Base-by-base conservation (phyloP, 2,113 vertebrate species). In the Arizona elegans region DNA sequence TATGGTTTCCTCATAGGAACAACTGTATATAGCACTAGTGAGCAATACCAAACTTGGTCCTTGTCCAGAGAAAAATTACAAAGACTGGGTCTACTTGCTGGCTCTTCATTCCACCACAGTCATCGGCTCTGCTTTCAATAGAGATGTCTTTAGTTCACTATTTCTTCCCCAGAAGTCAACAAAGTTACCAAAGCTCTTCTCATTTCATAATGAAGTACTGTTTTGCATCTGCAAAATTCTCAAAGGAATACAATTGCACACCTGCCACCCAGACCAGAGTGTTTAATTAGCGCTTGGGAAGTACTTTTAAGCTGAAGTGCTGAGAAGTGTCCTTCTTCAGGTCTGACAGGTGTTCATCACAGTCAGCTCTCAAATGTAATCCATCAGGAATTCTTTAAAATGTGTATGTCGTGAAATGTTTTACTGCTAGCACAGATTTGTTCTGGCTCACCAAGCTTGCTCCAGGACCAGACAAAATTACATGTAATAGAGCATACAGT, bases 281-380 rank as follows among this genome's bases (percentile, higher is more conserved):
- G 92, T 92, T 88, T 93, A 94, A 95, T 95, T 94, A 93, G 88
- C 92, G 24, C 59, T 94, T 89, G 93, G 94, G 23, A 86, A 75
- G 0, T 65, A 38, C 93, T 95, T 95, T 92, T 86, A 88, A 93
- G 81, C 58, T 95, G 87, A 92, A 93, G 53, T 88, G 26, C 92
- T 96, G 53, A 56, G 50, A 91, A 96, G 59, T n/a, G 12, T 50
- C 17, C 21, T 94, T 87, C 50, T 59, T 88, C 92, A 70, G 75
- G 19, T 55, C 55, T 92, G 90, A 53, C 90, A 96, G 94, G 54
- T 94, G 93, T 87, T 96, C 93, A 15, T 94, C 92, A 85, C 90
- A 92, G 86, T 93, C 93, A 87, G 8, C 89, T 38, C 26, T 91
- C 91, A 58, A 70, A 92, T 55, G 58, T 59, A 55, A 90, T 93